A percentile compares a stretch with the other conserved stretches of the same genome.
Evolutionary conservation across 2,888 invertebrate genomes (phyloP).

Genomic region (Drosophila melanosoma): DNA sequence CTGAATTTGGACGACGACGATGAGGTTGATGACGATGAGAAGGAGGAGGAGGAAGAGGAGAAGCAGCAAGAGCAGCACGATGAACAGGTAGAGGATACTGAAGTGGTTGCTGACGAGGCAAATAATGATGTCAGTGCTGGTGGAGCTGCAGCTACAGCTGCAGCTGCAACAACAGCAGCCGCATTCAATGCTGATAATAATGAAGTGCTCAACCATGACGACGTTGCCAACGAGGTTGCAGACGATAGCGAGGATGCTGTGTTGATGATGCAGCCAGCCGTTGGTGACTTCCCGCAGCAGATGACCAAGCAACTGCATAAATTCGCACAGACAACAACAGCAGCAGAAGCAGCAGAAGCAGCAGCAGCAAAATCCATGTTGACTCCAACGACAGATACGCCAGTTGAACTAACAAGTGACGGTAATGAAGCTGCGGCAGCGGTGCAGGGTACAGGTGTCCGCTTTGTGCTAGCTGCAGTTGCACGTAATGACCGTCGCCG

Average conservation of each 20-base stretch:
- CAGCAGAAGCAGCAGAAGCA: constrained; percentile 5
- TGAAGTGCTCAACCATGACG: constrained; percentile 59
- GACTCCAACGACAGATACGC: constrained; percentile 19
- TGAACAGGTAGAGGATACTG: constrained; percentile 29
- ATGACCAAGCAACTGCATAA: constrained; percentile 53
- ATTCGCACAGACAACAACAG: constrained; percentile 41
- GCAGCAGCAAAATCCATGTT: constrained; percentile 11
- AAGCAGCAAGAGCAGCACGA: not conserved
- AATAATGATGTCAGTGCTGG: constrained; percentile 57
- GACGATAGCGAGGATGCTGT: constrained; percentile 23
- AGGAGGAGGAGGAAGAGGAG: constrained; percentile 18
- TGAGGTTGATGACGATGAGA: constrained; percentile 50
- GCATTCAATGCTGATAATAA: constrained; percentile 59
- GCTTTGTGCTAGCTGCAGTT: constrained; percentile 55
- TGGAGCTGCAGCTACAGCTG: constrained; percentile 22
- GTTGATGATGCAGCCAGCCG: constrained; percentile 58
- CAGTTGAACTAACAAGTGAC: constrained; percentile 56
- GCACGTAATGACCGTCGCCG: constrained; percentile 58
- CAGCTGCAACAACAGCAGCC: constrained; percentile 44
- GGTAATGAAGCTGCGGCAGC: constrained; percentile 50
- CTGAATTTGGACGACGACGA: constrained; percentile 71
- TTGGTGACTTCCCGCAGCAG: constrained; percentile 30
- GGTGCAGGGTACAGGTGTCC: constrained; percentile 54
- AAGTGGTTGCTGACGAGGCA: constrained; percentile 60
- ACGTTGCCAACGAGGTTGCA: constrained; percentile 29